Conservation (phyloP, 2,797 vertebrate genomes). For the Pseudopleuronectes americanus region DNA sequence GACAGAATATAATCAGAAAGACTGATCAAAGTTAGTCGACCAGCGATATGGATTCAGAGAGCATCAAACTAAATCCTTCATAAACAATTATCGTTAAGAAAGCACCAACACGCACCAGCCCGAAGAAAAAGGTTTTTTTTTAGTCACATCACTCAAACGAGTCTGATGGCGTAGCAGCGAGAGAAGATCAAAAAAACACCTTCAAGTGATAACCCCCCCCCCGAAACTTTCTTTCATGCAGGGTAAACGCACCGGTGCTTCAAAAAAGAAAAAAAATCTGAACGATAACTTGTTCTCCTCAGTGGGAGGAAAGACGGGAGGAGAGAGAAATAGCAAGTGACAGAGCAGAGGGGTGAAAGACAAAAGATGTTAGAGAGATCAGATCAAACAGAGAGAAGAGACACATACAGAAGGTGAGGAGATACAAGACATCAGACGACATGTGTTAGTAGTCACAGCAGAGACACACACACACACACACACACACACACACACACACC, state of each 20-base stretch:
- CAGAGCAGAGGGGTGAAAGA: conserved; percentile 49
- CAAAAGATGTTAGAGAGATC: conserved; percentile 43
- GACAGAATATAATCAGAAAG: conserved; percentile 2
- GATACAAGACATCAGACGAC: conserved; percentile 53
- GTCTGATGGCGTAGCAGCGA: conserved; percentile 8
- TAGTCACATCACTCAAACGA: conserved; percentile 11
- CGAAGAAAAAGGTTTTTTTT: conserved; percentile 3
- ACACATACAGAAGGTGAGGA: conserved; percentile 22
- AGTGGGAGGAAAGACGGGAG: conserved; percentile 15
- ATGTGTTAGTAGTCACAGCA: conserved; percentile 51
- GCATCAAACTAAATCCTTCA: conserved; percentile 15
- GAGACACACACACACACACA: conserved; percentile 15
- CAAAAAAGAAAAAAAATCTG: not conserved
- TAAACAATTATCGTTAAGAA: not conserved
- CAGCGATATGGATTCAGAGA: not conserved
- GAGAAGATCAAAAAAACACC: conserved; percentile 41
- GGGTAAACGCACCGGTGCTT: conserved; percentile 24
- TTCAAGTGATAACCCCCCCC: conserved; percentile 23
- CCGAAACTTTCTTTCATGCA: conserved; percentile 26
- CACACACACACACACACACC: conserved; percentile 1
- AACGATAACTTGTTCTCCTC: conserved; percentile 33
- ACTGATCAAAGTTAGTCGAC: conserved; percentile 15
- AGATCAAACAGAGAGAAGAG: conserved; percentile 59
- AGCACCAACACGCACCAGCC: not conserved
- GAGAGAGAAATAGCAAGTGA: conserved; percentile 35